Evolutionary conservation across 2,888 invertebrate genomes (phyloP).

Genomic region (Acholoe squamosa): DNA sequence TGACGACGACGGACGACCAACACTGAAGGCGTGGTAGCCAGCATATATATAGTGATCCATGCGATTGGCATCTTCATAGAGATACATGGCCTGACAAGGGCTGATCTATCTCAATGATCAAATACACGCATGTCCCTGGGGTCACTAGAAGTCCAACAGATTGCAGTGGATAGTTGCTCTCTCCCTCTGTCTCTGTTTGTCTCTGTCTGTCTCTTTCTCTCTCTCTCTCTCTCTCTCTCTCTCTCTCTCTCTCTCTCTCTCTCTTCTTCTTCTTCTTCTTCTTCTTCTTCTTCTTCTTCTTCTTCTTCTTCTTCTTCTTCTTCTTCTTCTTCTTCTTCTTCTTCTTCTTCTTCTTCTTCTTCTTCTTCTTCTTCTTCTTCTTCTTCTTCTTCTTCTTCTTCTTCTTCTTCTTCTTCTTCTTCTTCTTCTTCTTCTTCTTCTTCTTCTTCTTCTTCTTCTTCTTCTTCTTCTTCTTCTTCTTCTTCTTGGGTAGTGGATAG

Average conservation of each 20-base stretch:
- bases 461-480: neutral
- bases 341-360: conserved; percentile 27
- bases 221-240: neutral
- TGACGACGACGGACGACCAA: neutral
- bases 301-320: conserved; percentile 27
- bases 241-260: neutral
- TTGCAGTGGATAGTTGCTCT: neutral
- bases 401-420: conserved; percentile 27
- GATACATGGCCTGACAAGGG: neutral
- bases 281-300: conserved; percentile 27
- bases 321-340: conserved; percentile 27
- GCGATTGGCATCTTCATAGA: conserved; percentile 9
- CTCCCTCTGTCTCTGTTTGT: no score
- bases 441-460: neutral
- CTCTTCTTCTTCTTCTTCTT: conserved; percentile 22
- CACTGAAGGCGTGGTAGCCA: neutral
- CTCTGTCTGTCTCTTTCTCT: no score
- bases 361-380: conserved; percentile 27
- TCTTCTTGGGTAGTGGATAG: neutral
- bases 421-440: conserved; percentile 27
- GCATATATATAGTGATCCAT: neutral
- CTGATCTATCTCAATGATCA: neutral
- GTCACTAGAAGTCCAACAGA: neutral
- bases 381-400: conserved; percentile 27
- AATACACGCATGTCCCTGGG: neutral